These are phyloP conservation scores for Galendromus occidentalis DNA, from an alignment of 1,140 invertebrate species.

Conservation along the genomic window DNA sequence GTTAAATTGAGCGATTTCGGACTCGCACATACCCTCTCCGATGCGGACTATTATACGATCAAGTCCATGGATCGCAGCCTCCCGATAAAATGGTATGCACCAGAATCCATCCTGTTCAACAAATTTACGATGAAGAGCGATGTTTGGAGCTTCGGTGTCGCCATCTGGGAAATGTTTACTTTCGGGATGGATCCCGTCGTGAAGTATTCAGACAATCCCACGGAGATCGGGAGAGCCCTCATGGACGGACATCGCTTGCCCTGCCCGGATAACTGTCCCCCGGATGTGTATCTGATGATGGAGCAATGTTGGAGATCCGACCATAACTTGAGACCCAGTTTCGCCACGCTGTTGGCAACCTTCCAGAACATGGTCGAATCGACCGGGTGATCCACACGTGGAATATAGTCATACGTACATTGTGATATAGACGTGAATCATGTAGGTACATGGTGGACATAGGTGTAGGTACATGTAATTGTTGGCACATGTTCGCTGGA, in stretches of 20 bases:
- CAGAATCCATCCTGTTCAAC: constrained; percentile 52
- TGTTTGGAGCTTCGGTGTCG: constrained; percentile 85
- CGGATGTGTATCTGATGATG: constrained; percentile 53
- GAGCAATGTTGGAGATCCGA: constrained; percentile 50
- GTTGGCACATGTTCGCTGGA: too few species aligned
- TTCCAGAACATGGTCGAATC: background rate
- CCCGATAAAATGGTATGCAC: constrained; percentile 36
- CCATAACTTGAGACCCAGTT: constrained; percentile 47
- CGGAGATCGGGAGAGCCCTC: constrained; percentile 25
- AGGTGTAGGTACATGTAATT: too few species aligned
- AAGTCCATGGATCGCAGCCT: constrained; percentile 35
- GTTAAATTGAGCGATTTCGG: constrained; percentile 87
- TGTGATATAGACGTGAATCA: too few species aligned
- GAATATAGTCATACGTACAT: too few species aligned
- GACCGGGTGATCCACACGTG: background rate
- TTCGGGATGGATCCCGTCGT: constrained; percentile 48
- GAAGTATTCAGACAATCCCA: background rate
- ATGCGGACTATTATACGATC: constrained; percentile 47
- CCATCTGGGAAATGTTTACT: constrained; percentile 80
- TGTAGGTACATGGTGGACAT: too few species aligned
- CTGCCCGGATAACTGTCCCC: constrained; percentile 47
- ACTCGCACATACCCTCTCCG: constrained; percentile 49
- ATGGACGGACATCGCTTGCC: constrained; percentile 41
- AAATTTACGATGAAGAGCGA: constrained; percentile 63
- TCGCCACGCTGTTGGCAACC: constrained; percentile 28